These are phyloP conservation scores for Battus philenor DNA, from an alignment of 1,140 invertebrate genomes.

Conservation along the genomic window DNA sequence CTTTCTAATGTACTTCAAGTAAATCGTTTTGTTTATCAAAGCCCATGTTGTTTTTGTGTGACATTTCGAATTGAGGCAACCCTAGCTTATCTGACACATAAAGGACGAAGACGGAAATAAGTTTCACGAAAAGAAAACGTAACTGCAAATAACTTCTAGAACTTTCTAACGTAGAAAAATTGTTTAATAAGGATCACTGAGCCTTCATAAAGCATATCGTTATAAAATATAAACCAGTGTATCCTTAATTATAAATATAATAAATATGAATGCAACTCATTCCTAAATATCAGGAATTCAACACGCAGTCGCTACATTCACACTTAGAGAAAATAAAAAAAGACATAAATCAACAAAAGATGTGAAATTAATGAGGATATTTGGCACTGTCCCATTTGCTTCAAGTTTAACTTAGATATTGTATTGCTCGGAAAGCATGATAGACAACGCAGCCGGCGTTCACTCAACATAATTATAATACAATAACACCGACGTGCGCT, in stretches of 20 bases:
- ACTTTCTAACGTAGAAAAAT: conserved; percentile 34
- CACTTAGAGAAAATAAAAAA: conserved; percentile 62
- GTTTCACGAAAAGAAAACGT: conserved; percentile 18
- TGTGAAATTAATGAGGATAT: conserved; percentile 70
- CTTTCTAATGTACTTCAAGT: too few relatives aligned
- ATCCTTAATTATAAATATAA: conserved; percentile 74
- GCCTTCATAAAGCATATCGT: conserved; percentile 59
- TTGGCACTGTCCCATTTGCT: conserved; percentile 70
- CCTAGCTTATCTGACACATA: conserved; percentile 30
- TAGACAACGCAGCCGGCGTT: conserved; percentile 25
- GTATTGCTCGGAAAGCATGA: conserved; percentile 45
- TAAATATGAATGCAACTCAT: conserved; percentile 76
- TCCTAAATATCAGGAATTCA: conserved; percentile 77
- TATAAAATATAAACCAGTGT: conserved; percentile 59
- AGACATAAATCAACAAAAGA: conserved; percentile 55
- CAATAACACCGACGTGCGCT: conserved; percentile 32
- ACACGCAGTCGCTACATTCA: conserved; percentile 74
- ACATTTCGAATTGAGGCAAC: neutral
- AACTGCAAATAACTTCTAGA: conserved; percentile 40
- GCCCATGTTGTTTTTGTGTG: neutral
- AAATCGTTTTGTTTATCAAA: neutral
- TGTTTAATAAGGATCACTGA: conserved; percentile 56
- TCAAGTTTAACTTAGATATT: conserved; percentile 47
- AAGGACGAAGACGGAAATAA: conserved; percentile 19
- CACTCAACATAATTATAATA: conserved; percentile 63